These are phyloP conservation scores for Macaca nemestrina DNA, from an alignment of 2,113 vertebrate genomes.

Conservation along the genomic window DNA sequence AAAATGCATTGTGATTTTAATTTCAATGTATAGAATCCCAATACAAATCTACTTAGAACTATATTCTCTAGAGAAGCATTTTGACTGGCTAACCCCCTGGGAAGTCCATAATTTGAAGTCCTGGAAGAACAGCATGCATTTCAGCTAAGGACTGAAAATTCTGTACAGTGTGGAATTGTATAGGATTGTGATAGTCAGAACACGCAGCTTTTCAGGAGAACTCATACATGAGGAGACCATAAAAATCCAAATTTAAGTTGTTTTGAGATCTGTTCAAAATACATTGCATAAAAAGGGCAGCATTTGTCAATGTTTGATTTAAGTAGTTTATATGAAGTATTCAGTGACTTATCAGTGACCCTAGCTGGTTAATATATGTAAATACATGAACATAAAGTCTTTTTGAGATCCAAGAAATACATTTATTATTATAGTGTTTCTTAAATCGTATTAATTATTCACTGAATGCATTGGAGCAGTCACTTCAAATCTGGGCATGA, in stretches of 20 bases:
- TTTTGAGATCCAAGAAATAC: not conserved
- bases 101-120: not conserved
- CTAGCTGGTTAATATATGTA: not conserved
- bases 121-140: not conserved
- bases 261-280: not conserved
- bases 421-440: not conserved
- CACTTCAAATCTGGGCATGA: not conserved
- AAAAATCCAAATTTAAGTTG: not conserved
- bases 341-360: not conserved
- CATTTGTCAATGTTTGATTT: not conserved
- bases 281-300: not conserved
- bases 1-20: not conserved
- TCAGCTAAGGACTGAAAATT: too few species aligned
- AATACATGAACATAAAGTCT: not conserved
- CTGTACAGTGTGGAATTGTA: too few species aligned
- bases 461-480: not conserved
- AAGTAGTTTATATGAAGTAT: not conserved
- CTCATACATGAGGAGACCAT: not conserved
- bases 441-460: not conserved
- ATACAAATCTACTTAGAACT: not conserved
- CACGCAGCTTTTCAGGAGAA: not conserved
- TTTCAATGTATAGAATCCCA: not conserved
- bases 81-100: not conserved
- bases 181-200: not conserved
- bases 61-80: not conserved